These are phyloP conservation scores for Geodia barretti DNA, from an alignment of 37 sponge, comb jelly and placozoan species.

Conservation along the genomic window DNA sequence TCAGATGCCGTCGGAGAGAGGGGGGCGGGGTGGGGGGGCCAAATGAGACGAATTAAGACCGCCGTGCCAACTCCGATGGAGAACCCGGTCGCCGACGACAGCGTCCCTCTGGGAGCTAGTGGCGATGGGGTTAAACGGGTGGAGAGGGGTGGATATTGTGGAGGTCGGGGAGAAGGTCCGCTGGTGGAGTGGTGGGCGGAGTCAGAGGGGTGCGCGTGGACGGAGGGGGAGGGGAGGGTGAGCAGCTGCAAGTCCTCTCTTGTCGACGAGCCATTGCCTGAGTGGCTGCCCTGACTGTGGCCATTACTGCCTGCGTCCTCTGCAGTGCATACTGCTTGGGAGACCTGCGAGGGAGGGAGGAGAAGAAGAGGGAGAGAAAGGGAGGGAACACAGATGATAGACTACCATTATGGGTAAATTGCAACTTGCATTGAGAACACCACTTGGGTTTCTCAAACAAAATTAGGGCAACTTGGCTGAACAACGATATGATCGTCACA, in stretches of 20 bases:
- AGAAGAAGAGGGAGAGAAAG: background rate
- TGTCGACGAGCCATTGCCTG: slow-evolving; percentile 36
- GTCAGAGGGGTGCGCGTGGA: background rate
- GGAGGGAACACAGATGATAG: too few relatives aligned
- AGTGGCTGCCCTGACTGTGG: slow-evolving; percentile 75
- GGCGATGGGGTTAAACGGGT: slow-evolving; percentile 13
- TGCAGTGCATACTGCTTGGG: slow-evolving; percentile 67
- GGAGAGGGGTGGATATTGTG: background rate
- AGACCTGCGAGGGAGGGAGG: slow-evolving; percentile 29
- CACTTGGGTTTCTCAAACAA: too few relatives aligned
- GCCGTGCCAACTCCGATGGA: background rate
- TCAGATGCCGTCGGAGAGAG: slow-evolving; percentile 28
- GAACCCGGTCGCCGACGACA: background rate
- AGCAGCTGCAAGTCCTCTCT: slow-evolving; percentile 32
- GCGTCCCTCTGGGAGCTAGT: slow-evolving; percentile 12
- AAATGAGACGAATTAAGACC: background rate
- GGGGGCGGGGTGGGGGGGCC: background rate
- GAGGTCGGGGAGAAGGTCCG: background rate
- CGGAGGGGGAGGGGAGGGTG: background rate
- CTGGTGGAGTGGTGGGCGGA: background rate
- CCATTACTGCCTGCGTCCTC: slow-evolving; percentile 85
- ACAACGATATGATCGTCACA: too few relatives aligned
- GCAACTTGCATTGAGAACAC: too few relatives aligned
- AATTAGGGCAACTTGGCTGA: too few relatives aligned
- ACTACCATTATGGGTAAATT: too few relatives aligned